These are phyloP conservation scores for Plagodis pulveraria DNA, from an alignment of 2,888 invertebrate genomes.

Conservation along the genomic window DNA sequence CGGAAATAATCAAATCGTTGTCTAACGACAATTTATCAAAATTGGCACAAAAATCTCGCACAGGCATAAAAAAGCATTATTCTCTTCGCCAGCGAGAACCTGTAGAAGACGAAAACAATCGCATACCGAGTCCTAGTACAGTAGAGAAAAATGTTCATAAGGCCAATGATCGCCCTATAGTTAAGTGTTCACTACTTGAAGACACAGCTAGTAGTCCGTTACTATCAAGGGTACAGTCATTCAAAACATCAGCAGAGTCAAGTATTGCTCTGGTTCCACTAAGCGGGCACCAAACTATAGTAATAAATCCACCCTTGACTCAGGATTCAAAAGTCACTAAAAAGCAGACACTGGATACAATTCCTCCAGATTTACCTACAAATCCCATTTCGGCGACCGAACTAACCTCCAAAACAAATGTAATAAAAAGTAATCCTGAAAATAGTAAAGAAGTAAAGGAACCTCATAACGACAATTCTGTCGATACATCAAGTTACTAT, in stretches of 20 bases:
- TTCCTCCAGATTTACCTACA: slow-evolving; percentile 32
- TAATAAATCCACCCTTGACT: slow-evolving; percentile 74
- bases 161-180: slow-evolving; percentile 40
- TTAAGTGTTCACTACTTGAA: slow-evolving; percentile 47
- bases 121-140: slow-evolving; percentile 71
- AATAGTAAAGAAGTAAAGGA: slow-evolving; percentile 45
- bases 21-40: slow-evolving; percentile 73
- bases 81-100: slow-evolving; percentile 80
- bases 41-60: slow-evolving; percentile 54
- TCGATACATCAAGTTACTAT: slow-evolving; percentile 65
- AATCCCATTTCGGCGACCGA: slow-evolving; percentile 35
- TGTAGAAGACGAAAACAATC: slow-evolving; percentile 62
- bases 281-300: slow-evolving; percentile 83
- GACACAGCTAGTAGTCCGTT: slow-evolving; percentile 66
- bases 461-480: slow-evolving; percentile 41
- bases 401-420: slow-evolving; percentile 25
- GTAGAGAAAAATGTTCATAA: slow-evolving; percentile 57
- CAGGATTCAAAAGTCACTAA: slow-evolving; percentile 48
- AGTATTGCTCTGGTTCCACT: slow-evolving; percentile 77
- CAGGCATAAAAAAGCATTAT: slow-evolving; percentile 76
- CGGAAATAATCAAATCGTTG: slow-evolving; percentile 65
- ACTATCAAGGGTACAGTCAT: slow-evolving; percentile 75
- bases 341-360: slow-evolving; percentile 27
- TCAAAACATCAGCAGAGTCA: slow-evolving; percentile 78
- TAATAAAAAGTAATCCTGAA: slow-evolving; percentile 38